A percentile compares a stretch with the other conserved stretches of the same genome.
Conservation (phyloP, 2,797 vertebrate species). For the Phalloptychus januarius region DNA sequence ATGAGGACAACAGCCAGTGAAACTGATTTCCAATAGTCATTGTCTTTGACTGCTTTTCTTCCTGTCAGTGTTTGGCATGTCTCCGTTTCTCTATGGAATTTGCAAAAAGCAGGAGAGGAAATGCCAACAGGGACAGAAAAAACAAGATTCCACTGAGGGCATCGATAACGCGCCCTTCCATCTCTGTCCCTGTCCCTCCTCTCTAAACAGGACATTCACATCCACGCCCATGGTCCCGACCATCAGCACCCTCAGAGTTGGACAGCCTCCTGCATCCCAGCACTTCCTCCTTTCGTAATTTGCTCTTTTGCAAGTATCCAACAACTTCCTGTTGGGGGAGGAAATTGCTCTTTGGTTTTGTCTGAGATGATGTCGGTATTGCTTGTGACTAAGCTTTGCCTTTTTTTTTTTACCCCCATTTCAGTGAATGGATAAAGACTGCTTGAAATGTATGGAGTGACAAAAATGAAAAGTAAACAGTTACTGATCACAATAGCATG, state of each 20-base stretch:
- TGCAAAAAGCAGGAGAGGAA: constrained; percentile 46
- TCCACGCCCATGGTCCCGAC: constrained; percentile 51
- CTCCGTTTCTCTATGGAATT: constrained; percentile 10
- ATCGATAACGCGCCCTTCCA: constrained; percentile 30
- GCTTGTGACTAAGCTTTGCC: neutral
- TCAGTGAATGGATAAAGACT: neutral
- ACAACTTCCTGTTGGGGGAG: constrained; percentile 14
- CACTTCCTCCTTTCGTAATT: constrained; percentile 6
- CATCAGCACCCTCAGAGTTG: constrained; percentile 17
- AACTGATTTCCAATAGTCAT: neutral
- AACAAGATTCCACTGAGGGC: constrained; percentile 47
- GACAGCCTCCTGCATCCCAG: constrained; percentile 15
- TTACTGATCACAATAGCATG: neutral
- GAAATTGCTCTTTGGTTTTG: constrained; percentile 14
- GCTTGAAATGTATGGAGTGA: neutral
- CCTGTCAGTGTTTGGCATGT: neutral
- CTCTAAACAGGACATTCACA: constrained; percentile 63
- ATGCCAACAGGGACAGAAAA: constrained; percentile 50
- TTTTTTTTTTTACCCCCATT: neutral
- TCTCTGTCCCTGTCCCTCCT: constrained; percentile 12
- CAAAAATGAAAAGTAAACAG: neutral
- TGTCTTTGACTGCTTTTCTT: neutral
- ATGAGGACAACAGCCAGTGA: neutral
- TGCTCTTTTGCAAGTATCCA: neutral
- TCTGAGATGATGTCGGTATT: neutral